phyloP scores from a whole-genome alignment of 30 jellyfish, hydroid and myxozoan genomes.

The Euphysa ruthae region DNA sequence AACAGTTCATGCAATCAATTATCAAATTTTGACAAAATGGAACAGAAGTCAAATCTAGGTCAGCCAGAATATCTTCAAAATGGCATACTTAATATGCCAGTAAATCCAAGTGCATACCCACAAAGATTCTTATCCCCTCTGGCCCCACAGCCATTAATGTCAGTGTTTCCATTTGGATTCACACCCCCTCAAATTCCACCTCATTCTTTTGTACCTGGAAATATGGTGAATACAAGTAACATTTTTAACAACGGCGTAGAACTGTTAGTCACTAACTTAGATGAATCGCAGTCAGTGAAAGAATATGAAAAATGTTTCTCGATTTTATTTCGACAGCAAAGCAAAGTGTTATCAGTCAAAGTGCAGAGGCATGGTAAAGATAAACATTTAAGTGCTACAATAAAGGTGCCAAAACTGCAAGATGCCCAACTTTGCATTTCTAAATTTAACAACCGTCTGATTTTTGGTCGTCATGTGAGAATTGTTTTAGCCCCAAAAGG shows the following conservation, averaged over 20 bases:
- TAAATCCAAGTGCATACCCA: too few relatives aligned
- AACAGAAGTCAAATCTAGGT: too few relatives aligned
- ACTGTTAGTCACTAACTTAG: too few relatives aligned
- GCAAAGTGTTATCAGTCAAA: not conserved
- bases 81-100: not conserved
- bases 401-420: slow-evolving; percentile 8
- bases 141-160: not conserved
- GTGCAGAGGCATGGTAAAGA: slow-evolving; percentile 2
- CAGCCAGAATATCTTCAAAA: too few relatives aligned
- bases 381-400: not conserved
- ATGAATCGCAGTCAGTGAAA: too few relatives aligned
- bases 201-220: not conserved
- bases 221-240: not conserved
- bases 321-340: not conserved
- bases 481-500: not conserved
- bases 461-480: not conserved
- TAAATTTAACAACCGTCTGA: slow-evolving; percentile 3
- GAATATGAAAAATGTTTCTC: slow-evolving; percentile 2
- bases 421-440: slow-evolving; percentile 20
- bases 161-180: not conserved
- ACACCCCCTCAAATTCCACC: not conserved
- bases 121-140: too few relatives aligned
- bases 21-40: too few relatives aligned
- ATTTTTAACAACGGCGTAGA: too few relatives aligned
- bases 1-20: too few relatives aligned